Evolutionary conservation across 2,888 invertebrate species (phyloP), one percentile per base, ranked within the genome.

Genomic region (Spodoptera exigua): DNA sequence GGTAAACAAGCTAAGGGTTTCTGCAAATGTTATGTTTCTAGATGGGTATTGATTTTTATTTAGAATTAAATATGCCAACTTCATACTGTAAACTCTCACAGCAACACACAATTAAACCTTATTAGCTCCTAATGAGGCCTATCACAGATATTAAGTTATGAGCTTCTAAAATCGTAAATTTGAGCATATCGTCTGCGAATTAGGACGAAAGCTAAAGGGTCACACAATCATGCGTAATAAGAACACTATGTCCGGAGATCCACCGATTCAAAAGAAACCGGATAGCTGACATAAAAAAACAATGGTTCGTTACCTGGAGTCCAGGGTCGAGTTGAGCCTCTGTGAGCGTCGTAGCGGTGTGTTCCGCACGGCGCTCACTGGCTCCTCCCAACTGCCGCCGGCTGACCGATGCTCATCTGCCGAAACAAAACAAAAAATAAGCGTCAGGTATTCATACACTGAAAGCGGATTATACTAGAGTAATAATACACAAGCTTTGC

Each of bases 351-450:
- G 90, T 76, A 92, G 93, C 78, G 91, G 92, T 63, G 92, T 83
- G 87, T 93, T 93, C 80, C 93, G 85, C 85, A 93, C 90, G 79
- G 94, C 89, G 79, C 93, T 91, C 89, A 95, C 89, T 57, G 95
- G 94, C 90, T 97, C 97, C 93, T 97, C 97, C 97, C 97, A 97
- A 86, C 96, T 96, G 89, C 96, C 96, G 69, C 97, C 96, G 87
- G 95, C 95, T 89, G 96, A 93, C 91, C 96, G 96, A 83, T 97
- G 96, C 92, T 97, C 97, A 96, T 97, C 97, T 97, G 94, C 16
- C 91, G 89, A 69, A 75, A 65, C 11, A 71, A 58, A 35, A 48
- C 63, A 76, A 17, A 32, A 53, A 12, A 62, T 37, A 35, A 59
- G 16, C 45, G 49, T 45, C 17, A 45, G 21, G 17, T 40, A 36